A percentile compares a stretch with the other conserved stretches of the same genome.
These are phyloP conservation scores for Platichthys flesus DNA, from an alignment of 2,113 vertebrate genomes.

Conservation along the genomic window DNA sequence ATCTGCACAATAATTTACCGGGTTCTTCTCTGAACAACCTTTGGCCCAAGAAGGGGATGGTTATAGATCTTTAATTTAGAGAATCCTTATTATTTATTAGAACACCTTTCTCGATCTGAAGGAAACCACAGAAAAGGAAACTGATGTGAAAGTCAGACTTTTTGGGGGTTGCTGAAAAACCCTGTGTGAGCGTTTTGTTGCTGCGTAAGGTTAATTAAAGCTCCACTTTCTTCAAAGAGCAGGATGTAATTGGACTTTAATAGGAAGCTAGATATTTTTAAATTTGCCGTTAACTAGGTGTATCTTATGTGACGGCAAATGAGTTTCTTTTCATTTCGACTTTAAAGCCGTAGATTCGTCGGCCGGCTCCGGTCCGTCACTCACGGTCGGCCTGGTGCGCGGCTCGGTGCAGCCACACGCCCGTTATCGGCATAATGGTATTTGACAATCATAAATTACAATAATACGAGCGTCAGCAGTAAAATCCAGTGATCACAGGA, in stretches of 20 bases:
- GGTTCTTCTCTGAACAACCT: too few relatives aligned
- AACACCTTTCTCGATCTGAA: too few relatives aligned
- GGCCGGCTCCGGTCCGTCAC: not conserved
- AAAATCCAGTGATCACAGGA: slow-evolving; percentile 21
- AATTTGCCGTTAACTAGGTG: not conserved
- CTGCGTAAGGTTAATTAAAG: not conserved
- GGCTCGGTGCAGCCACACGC: not conserved
- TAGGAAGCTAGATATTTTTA: not conserved
- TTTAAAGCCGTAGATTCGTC: not conserved
- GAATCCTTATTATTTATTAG: too few relatives aligned
- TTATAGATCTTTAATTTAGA: too few relatives aligned
- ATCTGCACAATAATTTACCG: too few relatives aligned
- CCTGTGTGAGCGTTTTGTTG: too few relatives aligned
- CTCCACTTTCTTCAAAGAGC: not conserved
- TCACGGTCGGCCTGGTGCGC: not conserved
- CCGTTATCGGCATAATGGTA: not conserved
- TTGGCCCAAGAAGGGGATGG: too few relatives aligned
- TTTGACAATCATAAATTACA: slow-evolving; percentile 22
- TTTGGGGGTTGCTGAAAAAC: too few relatives aligned
- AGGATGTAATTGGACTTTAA: not conserved
- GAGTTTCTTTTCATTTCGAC: not conserved
- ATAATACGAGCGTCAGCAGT: not conserved
- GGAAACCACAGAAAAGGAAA: too few relatives aligned
- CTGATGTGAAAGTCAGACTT: too few relatives aligned
- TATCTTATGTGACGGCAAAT: not conserved